Evolutionary conservation across 2,113 vertebrate genomes (phyloP), one percentile per base, ranked within the genome.

Genomic region (Embiotoca jacksoni): DNA sequence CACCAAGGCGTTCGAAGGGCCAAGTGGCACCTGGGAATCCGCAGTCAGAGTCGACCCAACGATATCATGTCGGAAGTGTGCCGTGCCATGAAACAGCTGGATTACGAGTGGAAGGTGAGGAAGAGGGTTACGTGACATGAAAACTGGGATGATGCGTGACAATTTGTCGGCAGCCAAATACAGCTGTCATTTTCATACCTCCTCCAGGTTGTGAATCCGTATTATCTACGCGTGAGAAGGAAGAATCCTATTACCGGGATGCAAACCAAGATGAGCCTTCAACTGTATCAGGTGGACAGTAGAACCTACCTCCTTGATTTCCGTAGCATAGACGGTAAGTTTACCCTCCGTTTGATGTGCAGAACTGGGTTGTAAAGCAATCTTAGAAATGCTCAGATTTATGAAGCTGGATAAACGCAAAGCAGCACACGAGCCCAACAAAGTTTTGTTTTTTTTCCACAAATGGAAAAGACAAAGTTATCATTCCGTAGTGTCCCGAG

Each of bases 31-130:
- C 92, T 99, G 81, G 98, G 98, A 15, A 99, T 99, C 83, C 92
- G 98, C 56, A 99, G 98, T 92, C 98, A 99, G 87, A 99, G 98
- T 88, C 90, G 98, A 69, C 98, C 98, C 52, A 99, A 96, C 78
- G 98, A 99, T 78, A 99, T 99, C 77, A 99, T 99, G 98, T 96
- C 96, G 1, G 98, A 99, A 93, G 98, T 99, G 55, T 99, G 98
- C 75, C 93, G 97, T 72, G 97, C 98, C 87, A 99, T 99, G 95
- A 99, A 99, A 82, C 97, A 98, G 76, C 91, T 99, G 85, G 98
- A 96, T 92, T 99, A 99, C 39, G 97, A 99, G 90, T 99, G 98
- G 98, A 99, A 99, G 97, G 98, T 99, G 92, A 95, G 76, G 3
- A 30, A 56, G 90, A 96, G 23, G 23, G 23, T 23, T 23, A 23